Evolutionary conservation across 1,140 invertebrate species (phyloP).

Genomic region (Anastrepha ludens): DNA sequence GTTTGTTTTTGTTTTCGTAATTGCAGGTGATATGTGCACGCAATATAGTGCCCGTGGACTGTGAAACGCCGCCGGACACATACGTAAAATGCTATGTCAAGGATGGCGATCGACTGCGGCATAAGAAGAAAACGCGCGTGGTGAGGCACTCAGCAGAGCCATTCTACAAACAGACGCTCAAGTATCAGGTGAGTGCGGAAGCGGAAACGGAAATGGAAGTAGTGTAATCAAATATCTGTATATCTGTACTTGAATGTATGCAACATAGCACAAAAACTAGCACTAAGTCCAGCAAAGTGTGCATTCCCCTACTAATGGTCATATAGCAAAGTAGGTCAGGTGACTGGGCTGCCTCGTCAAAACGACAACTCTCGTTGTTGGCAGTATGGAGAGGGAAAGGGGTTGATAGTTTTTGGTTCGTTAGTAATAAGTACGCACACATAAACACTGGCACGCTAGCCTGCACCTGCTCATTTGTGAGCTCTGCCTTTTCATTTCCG

Average conservation of each 20-base stretch:
- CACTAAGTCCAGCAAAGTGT: too few species aligned
- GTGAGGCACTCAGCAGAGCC: conserved; percentile 87
- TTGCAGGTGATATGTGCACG: conserved; percentile 74
- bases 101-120: conserved; percentile 89
- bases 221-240: background rate
- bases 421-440: background rate
- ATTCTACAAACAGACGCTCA: conserved; percentile 89
- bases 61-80: conserved; percentile 82
- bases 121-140: conserved; percentile 92
- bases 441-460: background rate
- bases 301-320: background rate
- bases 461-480: background rate
- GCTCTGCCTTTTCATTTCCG: conserved; percentile 10
- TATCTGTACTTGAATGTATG: background rate
- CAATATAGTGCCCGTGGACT: conserved; percentile 75
- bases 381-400: background rate
- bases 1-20: background rate
- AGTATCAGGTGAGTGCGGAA: conserved; percentile 81
- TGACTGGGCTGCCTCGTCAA: background rate
- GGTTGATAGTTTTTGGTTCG: background rate
- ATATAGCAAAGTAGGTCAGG: background rate
- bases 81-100: conserved; percentile 96
- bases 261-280: background rate
- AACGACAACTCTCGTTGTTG: background rate
- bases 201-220: background rate